Percentiles rank a stretch among this genome's conserved stretches.
Conservation (phyloP, 2,113 vertebrate genomes). For the Lepisosteus osseus region DNA sequence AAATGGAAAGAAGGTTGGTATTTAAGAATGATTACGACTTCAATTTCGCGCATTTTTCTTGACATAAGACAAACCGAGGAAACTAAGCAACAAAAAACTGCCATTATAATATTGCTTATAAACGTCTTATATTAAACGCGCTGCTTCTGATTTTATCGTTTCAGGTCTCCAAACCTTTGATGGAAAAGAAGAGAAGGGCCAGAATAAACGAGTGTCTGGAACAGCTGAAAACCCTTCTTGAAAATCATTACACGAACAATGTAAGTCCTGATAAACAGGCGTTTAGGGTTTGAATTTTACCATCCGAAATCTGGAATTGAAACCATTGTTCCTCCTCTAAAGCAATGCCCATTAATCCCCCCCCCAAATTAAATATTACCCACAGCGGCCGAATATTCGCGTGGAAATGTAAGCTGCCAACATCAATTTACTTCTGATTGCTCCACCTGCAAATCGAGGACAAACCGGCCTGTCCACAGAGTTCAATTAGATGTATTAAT, state of each 20-base stretch:
- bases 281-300: too few relatives aligned
- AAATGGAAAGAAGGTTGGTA: slow-evolving; percentile 55
- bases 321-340: too few relatives aligned
- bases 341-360: too few relatives aligned
- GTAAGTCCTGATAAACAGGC: slow-evolving; percentile 47
- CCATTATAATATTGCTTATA: not conserved
- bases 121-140: not conserved
- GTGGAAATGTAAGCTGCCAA: too few relatives aligned
- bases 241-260: slow-evolving; percentile 78
- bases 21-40: not conserved
- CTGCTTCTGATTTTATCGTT: not conserved
- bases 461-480: too few relatives aligned
- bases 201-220: slow-evolving; percentile 83
- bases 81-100: not conserved
- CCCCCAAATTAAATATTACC: too few relatives aligned
- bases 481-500: too few relatives aligned
- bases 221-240: slow-evolving; percentile 75
- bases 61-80: too few relatives aligned
- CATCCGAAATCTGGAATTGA: too few relatives aligned
- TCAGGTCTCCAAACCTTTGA: slow-evolving; percentile 83
- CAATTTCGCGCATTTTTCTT: not conserved
- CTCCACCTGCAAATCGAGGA: too few relatives aligned
- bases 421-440: too few relatives aligned
- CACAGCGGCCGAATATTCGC: too few relatives aligned
- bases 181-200: slow-evolving; percentile 85